A percentile compares a stretch with the other conserved stretches of the same genome.
Conservation (phyloP, 2,888 invertebrate genomes). For the Marronus borbonicus region DNA sequence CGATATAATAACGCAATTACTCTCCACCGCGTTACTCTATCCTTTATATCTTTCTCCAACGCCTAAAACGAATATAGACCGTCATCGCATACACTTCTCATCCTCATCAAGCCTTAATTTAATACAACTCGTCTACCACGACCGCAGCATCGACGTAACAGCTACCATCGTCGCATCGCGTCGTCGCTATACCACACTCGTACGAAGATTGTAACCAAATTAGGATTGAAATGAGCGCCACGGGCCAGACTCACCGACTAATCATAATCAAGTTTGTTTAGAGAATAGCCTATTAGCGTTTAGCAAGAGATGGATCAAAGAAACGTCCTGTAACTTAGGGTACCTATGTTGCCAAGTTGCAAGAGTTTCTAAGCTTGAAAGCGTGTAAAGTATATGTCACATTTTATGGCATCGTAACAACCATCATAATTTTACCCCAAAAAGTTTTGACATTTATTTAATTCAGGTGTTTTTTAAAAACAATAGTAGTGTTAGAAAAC, state of each 20-base stretch:
- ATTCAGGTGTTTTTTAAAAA: no score
- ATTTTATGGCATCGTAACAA: no score
- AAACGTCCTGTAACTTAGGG: slow-evolving; percentile 55
- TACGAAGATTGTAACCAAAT: slow-evolving; percentile 58
- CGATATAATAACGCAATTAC: slow-evolving; percentile 40
- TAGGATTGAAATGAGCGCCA: slow-evolving; percentile 68
- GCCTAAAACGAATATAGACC: not conserved
- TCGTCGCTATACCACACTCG: slow-evolving; percentile 39
- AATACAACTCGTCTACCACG: slow-evolving; percentile 63
- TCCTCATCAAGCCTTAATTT: slow-evolving; percentile 61
- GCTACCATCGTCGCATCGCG: slow-evolving; percentile 61
- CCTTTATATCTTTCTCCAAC: slow-evolving; percentile 11
- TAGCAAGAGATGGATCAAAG: slow-evolving; percentile 62
- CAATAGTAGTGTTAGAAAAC: no score
- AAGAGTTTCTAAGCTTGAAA: slow-evolving; percentile 38
- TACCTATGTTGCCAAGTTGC: slow-evolving; percentile 56
- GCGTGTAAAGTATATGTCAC: not conserved
- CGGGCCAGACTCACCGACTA: slow-evolving; percentile 62
- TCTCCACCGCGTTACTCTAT: not conserved
- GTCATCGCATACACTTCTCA: slow-evolving; percentile 39
- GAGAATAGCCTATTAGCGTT: slow-evolving; percentile 67
- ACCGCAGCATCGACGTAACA: slow-evolving; percentile 56
- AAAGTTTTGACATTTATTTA: no score
- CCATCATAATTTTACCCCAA: no score
- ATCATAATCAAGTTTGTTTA: slow-evolving; percentile 67